A percentile compares a stretch with the other conserved stretches of the same genome.
Evolutionary conservation across 2,888 invertebrate genomes (phyloP).

Genomic region (Heterodera filipjevi): DNA sequence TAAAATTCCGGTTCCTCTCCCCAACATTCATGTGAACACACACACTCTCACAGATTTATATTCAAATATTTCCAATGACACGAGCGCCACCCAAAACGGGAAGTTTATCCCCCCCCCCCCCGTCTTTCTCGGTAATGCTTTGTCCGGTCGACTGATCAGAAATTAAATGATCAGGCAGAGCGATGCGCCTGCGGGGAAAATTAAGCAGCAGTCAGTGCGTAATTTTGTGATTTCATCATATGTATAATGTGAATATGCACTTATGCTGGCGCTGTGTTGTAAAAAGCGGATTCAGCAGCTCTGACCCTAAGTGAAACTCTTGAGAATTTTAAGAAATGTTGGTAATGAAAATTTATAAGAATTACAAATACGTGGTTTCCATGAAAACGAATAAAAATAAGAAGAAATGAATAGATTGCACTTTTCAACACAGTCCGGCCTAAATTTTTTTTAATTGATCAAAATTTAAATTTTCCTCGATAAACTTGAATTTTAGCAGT

Average conservation of each 20-base stretch:
- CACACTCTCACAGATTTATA: not conserved
- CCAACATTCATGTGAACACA: not conserved
- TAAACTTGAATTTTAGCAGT: too few relatives aligned
- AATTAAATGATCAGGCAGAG: not conserved
- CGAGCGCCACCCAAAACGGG: not conserved
- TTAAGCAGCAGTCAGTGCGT: not conserved
- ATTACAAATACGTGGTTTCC: too few relatives aligned
- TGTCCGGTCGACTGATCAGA: slow-evolving; percentile 1
- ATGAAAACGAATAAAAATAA: too few relatives aligned
- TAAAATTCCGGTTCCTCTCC: not conserved
- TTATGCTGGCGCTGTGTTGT: too few relatives aligned
- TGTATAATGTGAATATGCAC: not conserved
- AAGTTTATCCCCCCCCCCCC: not conserved
- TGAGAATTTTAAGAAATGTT: too few relatives aligned
- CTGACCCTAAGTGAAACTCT: too few relatives aligned
- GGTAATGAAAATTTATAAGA: too few relatives aligned
- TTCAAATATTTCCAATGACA: not conserved
- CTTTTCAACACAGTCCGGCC: too few relatives aligned
- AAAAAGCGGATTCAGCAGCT: too few relatives aligned
- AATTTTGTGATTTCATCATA: not conserved
- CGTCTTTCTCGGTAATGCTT: not conserved
- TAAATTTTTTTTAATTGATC: too few relatives aligned
- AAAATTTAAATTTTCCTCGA: too few relatives aligned
- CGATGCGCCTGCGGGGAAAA: not conserved
- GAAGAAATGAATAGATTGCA: too few relatives aligned